Evolutionary conservation across 2,797 vertebrate genomes (phyloP), one percentile per base, ranked within the genome.

Genomic region (Chaunax sp.): DNA sequence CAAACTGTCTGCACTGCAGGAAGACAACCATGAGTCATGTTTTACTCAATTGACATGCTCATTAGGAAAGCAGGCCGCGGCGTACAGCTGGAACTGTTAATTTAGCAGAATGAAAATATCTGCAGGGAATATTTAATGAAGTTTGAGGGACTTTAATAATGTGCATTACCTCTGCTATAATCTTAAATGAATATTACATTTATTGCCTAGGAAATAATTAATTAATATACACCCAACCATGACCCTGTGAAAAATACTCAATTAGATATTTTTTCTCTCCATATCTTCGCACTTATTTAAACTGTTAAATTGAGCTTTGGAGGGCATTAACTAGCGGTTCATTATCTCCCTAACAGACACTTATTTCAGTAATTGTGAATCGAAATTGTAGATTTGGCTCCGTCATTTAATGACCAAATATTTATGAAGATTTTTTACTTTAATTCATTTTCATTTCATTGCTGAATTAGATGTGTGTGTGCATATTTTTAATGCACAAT

Each of bases 91-190:
- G 18, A 53, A 55, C 64, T 76, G 68, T 83, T 86, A 71, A 83
- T 89, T 79, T 38, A 30, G 47, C 28, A 58, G 46, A 53, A 67
- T 52, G 35, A 59, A 84, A 81, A 86, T 50, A 73, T 75, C 78
- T 80, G 13, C 9, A 81, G 62, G 80, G 64, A 47, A 78, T 60
- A 60, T 77, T 78, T 69, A 78, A 80, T 85, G 54, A 72, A 70
- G 57, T 65, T 75, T 78, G 76, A 80, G 68, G 56, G 46, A 72
- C 35, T 72, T 13, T 63, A 47, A 25, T 33, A 58, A 69, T 23
- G 77, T 73, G 55, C 59, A 77, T 77, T 60, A 78, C 63, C 58
- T 79, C 47, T 65, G 28, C 54, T 59, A 64, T 81, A 77, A 78
- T 78, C 49, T 26, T 30, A 35, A 43, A 59, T 69, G 58, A 45